Percentiles rank a stretch among this genome's conserved stretches.
Evolutionary conservation across 2,888 invertebrate genomes (phyloP).

Genomic region (Acronicta alni): DNA sequence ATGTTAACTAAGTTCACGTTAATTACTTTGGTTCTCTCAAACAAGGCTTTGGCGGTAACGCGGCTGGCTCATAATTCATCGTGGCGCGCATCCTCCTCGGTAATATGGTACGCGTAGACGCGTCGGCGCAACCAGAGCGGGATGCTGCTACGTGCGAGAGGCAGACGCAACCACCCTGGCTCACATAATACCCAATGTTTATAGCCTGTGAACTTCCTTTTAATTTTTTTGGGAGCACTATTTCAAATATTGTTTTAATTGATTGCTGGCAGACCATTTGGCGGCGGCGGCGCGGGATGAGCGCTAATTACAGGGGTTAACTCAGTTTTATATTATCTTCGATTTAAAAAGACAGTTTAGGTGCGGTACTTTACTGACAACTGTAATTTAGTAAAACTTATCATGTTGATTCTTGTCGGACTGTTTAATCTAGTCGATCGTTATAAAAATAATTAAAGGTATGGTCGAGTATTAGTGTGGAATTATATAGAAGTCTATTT

Average conservation of each 20-base stretch:
- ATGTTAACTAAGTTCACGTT: conserved; percentile 85
- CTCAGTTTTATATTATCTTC: conserved; percentile 71
- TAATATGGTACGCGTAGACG: conserved; percentile 81
- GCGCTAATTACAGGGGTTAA: conserved; percentile 81
- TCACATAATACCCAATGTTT: conserved; percentile 82
- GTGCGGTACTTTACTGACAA: conserved; percentile 72
- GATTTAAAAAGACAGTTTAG: conserved; percentile 66
- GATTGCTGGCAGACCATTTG: conserved; percentile 87
- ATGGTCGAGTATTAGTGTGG: neutral
- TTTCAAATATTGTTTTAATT: conserved; percentile 89
- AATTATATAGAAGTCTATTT: conserved; percentile 1
- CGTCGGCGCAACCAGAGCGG: conserved; percentile 79
- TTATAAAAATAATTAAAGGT: conserved; percentile 26
- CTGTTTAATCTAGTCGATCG: conserved; percentile 52
- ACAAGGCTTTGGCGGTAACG: conserved; percentile 87
- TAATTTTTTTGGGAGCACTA: conserved; percentile 84
- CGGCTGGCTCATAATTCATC: conserved; percentile 81
- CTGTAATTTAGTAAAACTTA: conserved; percentile 75
- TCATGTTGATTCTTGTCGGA: conserved; percentile 69
- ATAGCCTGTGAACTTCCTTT: conserved; percentile 83
- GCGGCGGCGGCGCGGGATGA: conserved; percentile 72
- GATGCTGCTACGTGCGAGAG: conserved; percentile 62
- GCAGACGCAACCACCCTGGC: conserved; percentile 56
- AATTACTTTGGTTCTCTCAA: conserved; percentile 85
- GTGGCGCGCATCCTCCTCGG: conserved; percentile 74